Conservation (phyloP, 1,140 invertebrate genomes). For the Drosophila persimilis region DNA sequence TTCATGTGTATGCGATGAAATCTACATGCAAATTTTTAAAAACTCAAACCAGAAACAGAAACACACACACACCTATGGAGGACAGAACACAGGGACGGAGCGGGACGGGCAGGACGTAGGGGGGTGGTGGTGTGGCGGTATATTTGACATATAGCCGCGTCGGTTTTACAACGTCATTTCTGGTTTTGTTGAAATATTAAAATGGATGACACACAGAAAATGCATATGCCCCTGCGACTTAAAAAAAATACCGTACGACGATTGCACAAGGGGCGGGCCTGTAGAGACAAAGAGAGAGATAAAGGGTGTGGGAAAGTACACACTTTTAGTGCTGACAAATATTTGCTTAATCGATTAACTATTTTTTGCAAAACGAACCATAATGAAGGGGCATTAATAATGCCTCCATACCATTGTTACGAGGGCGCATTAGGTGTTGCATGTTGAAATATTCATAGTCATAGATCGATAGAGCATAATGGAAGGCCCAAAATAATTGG, state of each 20-base stretch:
- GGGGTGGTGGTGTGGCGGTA: conserved; percentile 24
- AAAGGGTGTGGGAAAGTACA: conserved; percentile 45
- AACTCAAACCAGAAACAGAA: conserved; percentile 35
- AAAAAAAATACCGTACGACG: not conserved
- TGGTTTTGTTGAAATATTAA: conserved; percentile 81
- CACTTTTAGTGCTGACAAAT: conserved; percentile 72
- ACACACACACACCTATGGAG: too few relatives aligned
- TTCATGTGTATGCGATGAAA: conserved; percentile 71
- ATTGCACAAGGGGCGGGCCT: too few relatives aligned
- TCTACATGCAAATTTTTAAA: conserved; percentile 79
- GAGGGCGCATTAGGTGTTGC: conserved; percentile 25
- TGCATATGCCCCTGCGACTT: conserved; percentile 46
- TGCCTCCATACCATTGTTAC: conserved; percentile 15
- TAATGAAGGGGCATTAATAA: conserved; percentile 78
- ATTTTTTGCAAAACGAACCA: conserved; percentile 75
- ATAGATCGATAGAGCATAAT: too few relatives aligned
- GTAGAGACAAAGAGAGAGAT: not conserved
- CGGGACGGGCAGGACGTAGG: too few relatives aligned
- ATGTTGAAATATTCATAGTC: too few relatives aligned
- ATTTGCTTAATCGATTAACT: conserved; percentile 81
- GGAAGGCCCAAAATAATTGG: too few relatives aligned
- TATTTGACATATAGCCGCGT: conserved; percentile 80
- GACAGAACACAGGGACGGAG: too few relatives aligned
- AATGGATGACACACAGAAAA: conserved; percentile 73
- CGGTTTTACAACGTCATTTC: conserved; percentile 80